A percentile compares a stretch with the other conserved stretches of the same genome.
Conservation (phyloP, 2,888 invertebrate genomes). For the Euplagia quadripunctaria region DNA sequence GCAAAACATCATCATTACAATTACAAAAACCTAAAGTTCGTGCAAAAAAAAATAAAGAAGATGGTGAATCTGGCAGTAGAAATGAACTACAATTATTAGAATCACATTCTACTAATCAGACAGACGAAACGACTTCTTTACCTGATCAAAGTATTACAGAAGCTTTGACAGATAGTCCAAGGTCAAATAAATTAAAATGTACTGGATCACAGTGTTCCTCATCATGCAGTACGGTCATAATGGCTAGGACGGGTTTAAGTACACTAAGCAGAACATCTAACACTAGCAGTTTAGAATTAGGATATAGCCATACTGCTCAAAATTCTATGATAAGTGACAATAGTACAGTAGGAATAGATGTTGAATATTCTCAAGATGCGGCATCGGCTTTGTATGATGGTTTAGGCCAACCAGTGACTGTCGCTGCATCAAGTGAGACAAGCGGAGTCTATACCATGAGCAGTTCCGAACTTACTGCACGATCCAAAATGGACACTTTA, state of each 20-base stretch:
- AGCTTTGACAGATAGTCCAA: constrained; percentile 86
- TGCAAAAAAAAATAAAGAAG: constrained; percentile 71
- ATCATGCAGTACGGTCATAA: constrained; percentile 95
- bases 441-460: constrained; percentile 95
- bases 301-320: constrained; percentile 95
- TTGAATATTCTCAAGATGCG: constrained; percentile 88
- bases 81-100: constrained; percentile 65
- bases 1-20: constrained; percentile 77
- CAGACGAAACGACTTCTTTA: constrained; percentile 73
- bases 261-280: constrained; percentile 90
- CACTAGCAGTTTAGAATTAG: constrained; percentile 93
- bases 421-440: constrained; percentile 92
- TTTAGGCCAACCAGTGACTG: constrained; percentile 85
- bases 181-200: constrained; percentile 88
- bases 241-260: constrained; percentile 85
- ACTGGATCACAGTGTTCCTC: constrained; percentile 95
- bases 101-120: constrained; percentile 62
- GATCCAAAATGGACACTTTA: constrained; percentile 87
- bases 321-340: constrained; percentile 93
- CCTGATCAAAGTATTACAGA: constrained; percentile 80
- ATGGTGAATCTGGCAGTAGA: constrained; percentile 60
- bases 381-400: constrained; percentile 88
- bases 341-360: constrained; percentile 89
- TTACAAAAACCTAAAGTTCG: constrained; percentile 72
- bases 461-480: constrained; percentile 88